A percentile compares a stretch with the other conserved stretches of the same genome.
Conservation (phyloP, 2,113 vertebrate species). For the Zosterops japonicus region DNA sequence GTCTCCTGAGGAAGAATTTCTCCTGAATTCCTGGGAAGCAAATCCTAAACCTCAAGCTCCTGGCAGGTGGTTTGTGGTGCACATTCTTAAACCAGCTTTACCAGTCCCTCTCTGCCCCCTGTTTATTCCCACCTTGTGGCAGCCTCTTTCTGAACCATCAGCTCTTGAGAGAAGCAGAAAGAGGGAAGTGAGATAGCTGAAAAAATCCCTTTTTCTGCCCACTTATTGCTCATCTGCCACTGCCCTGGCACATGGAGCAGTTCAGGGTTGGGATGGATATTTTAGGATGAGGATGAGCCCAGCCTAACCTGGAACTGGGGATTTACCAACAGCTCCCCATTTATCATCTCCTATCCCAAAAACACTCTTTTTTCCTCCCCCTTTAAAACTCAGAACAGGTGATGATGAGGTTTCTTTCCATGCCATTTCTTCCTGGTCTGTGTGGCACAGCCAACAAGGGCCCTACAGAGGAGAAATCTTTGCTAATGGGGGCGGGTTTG, state of each 20-base stretch:
- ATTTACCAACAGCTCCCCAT: neutral
- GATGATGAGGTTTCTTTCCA: neutral
- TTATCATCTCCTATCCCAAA: neutral
- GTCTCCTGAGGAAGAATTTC: neutral
- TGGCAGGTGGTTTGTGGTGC: accelerated
- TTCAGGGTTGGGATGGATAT: accelerated
- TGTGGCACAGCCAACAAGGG: neutral
- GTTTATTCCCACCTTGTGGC: neutral
- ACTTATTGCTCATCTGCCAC: neutral
- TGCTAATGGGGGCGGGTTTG: slow-evolving; percentile 66
- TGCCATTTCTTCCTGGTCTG: neutral
- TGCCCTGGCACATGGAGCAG: neutral
- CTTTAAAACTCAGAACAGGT: neutral
- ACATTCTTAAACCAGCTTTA: neutral
- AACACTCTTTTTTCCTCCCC: neutral
- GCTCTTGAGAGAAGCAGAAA: neutral
- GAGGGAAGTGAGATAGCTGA: neutral
- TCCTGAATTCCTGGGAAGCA: neutral
- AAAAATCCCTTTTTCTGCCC: neutral
- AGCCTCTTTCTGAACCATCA: neutral
- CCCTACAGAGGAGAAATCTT: slow-evolving; percentile 74
- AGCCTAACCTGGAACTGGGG: neutral
- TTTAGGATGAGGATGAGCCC: neutral
- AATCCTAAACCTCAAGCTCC: neutral
- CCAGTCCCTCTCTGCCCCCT: neutral